Conservation (phyloP, 2,113 vertebrate species). For the Centropus unirufus region DNA sequence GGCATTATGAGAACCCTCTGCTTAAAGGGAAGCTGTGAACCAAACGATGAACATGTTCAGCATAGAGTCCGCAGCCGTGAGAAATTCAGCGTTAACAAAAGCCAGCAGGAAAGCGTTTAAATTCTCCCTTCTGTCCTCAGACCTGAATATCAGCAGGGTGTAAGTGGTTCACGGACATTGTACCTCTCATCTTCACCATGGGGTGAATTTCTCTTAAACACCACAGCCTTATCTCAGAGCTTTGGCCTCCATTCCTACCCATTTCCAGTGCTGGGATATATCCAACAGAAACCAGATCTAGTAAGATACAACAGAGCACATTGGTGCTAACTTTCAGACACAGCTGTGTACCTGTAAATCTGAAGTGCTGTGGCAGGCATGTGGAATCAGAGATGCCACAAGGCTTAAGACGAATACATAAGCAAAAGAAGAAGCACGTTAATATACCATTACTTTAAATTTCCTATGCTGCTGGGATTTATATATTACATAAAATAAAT, state of each 20-base stretch:
- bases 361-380: background rate
- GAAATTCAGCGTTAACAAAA: slow-evolving; percentile 42
- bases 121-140: slow-evolving; percentile 39
- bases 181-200: slow-evolving; percentile 24
- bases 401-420: background rate
- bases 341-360: background rate
- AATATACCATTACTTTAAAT: background rate
- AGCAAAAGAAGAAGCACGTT: background rate
- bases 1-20: background rate
- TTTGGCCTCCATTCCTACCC: slow-evolving; percentile 17
- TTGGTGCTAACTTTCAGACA: background rate
- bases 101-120: slow-evolving; percentile 47
- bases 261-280: slow-evolving; percentile 6
- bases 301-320: background rate
- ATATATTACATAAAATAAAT: background rate
- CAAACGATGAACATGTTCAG: slow-evolving; percentile 38
- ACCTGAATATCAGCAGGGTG: slow-evolving; percentile 41
- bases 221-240: background rate
- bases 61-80: background rate
- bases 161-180: background rate
- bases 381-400: background rate
- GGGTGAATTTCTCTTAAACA: slow-evolving; percentile 22
- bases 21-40: slow-evolving; percentile 38
- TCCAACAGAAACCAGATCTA: background rate
- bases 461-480: background rate